Conservation (phyloP, 2,113 vertebrate species). For the Jacana jacana region DNA sequence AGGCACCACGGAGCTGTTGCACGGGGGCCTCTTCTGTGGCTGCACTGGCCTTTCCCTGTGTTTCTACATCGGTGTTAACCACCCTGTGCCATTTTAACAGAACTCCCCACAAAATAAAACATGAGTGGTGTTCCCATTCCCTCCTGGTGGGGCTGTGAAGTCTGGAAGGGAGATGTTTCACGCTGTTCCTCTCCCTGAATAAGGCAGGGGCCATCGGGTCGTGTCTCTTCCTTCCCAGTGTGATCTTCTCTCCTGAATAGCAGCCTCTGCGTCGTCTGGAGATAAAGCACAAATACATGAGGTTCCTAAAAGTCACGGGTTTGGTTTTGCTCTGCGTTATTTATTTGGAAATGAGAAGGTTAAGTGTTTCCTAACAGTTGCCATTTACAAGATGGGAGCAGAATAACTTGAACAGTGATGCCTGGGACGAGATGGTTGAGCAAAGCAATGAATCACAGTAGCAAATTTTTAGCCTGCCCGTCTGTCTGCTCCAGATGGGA, state of each 20-base stretch:
- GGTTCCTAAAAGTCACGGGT: conserved; percentile 44
- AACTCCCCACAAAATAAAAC: not conserved
- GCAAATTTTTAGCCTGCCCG: not conserved
- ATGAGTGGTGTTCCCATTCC: not conserved
- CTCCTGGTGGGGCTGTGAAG: not conserved
- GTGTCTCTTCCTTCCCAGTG: not conserved
- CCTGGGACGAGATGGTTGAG: not conserved
- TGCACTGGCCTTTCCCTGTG: rapidly evolving
- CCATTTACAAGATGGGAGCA: conserved; percentile 54
- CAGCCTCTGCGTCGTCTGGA: not conserved
- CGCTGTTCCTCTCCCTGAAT: not conserved
- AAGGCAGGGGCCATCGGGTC: not conserved
- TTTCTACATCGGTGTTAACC: not conserved
- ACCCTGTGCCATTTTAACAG: not conserved
- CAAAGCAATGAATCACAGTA: not conserved
- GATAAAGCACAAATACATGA: not conserved
- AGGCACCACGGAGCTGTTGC: rapidly evolving
- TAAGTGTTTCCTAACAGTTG: conserved; percentile 39
- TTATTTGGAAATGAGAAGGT: conserved; percentile 59
- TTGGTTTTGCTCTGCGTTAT: conserved; percentile 33
- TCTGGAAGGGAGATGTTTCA: not conserved
- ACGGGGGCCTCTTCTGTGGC: too few species aligned
- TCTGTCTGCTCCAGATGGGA: not conserved
- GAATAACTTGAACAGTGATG: not conserved
- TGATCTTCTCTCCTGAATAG: not conserved